Percentiles rank a stretch among this genome's conserved stretches.
Evolutionary conservation across 2,888 invertebrate genomes (phyloP).

Genomic region (Eilema griseolum): DNA sequence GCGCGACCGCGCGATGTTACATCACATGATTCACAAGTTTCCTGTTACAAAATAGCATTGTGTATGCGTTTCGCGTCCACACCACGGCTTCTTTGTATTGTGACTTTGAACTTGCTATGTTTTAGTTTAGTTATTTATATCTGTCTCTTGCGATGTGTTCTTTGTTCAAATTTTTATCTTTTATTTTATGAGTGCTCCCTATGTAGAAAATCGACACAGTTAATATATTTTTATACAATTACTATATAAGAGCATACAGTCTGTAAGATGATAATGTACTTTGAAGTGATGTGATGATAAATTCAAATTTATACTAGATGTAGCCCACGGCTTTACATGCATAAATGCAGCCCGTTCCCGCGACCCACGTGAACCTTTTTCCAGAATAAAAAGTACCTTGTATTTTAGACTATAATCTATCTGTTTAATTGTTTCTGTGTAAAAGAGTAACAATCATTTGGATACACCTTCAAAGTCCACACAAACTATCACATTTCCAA

Average conservation of each 20-base stretch:
- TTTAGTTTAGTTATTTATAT: constrained; percentile 4
- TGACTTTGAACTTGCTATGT: constrained; percentile 41
- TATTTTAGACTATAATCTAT: too few species aligned
- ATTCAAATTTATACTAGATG: too few species aligned
- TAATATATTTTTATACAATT: not conserved
- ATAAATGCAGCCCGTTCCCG: too few species aligned
- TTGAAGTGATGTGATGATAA: too few species aligned
- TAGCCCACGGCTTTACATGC: too few species aligned
- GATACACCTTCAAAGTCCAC: too few species aligned
- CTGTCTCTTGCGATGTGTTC: not conserved
- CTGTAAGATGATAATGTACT: not conserved
- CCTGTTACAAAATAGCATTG: constrained; percentile 47
- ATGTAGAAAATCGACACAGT: not conserved
- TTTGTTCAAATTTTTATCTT: not conserved
- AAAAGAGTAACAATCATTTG: too few species aligned
- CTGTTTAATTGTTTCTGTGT: too few species aligned
- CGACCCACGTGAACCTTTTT: too few species aligned
- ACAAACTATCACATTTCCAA: too few species aligned
- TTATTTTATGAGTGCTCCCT: not conserved
- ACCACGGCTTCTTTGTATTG: constrained; percentile 11
- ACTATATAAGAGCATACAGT: not conserved
- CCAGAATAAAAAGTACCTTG: too few species aligned
- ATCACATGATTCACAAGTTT: constrained; percentile 43
- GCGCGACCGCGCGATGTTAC: constrained; percentile 54
- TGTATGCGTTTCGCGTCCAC: constrained; percentile 20